Conservation (phyloP, 2,113 vertebrate genomes). For the Etia nguti region DNA sequence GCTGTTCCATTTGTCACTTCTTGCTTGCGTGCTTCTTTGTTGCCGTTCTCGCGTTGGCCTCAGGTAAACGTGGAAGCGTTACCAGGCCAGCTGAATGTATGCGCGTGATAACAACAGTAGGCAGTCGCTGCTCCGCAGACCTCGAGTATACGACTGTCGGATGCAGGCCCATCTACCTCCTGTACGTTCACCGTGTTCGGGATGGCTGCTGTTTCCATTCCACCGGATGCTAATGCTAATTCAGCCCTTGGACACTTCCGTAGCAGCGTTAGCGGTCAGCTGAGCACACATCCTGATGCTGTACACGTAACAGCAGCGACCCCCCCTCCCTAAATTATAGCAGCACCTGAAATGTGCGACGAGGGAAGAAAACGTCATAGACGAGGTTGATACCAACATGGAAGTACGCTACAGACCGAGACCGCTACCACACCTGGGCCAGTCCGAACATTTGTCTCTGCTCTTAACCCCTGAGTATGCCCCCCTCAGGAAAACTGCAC, state of each 20-base stretch:
- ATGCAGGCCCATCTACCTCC: accelerated
- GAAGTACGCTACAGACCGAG: too few relatives aligned
- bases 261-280: neutral
- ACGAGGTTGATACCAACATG: too few relatives aligned
- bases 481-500: neutral
- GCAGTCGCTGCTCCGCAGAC: neutral
- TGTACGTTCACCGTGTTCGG: neutral
- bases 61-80: neutral
- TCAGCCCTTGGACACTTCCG: neutral
- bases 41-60: neutral
- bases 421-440: too few relatives aligned
- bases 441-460: too few relatives aligned
- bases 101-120: neutral
- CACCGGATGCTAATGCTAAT: neutral
- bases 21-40: neutral
- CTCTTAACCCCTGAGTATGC: neutral
- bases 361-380: too few relatives aligned
- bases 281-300: too few relatives aligned
- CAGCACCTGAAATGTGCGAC: too few relatives aligned
- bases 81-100: neutral
- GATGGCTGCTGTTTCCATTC: neutral
- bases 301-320: too few relatives aligned
- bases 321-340: too few relatives aligned
- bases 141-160: accelerated
- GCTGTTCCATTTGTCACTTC: neutral